Conservation (phyloP, 2,113 vertebrate species). For the Anhinga anhinga region DNA sequence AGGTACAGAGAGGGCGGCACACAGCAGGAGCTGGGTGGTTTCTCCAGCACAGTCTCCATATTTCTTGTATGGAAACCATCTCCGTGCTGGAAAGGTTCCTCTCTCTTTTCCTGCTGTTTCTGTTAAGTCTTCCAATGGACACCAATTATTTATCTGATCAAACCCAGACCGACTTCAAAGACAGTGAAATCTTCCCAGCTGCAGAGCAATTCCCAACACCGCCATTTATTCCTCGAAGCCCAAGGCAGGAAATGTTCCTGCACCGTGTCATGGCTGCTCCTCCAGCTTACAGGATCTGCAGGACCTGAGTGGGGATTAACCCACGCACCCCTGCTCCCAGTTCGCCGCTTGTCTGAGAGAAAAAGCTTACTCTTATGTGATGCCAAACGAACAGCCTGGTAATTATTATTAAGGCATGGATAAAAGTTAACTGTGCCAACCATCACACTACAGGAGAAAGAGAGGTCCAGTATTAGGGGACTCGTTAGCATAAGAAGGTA, state of each 20-base stretch:
- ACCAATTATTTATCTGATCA: not conserved
- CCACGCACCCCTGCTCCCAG: not conserved
- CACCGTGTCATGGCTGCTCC: not conserved
- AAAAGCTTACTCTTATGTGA: not conserved
- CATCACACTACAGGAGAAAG: not conserved
- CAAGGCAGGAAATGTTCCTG: not conserved
- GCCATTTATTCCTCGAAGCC: not conserved
- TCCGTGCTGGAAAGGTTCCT: rapidly evolving
- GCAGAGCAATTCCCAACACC: rapidly evolving
- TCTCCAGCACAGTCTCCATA: not conserved
- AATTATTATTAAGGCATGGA: not conserved
- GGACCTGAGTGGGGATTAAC: not conserved
- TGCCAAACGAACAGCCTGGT: not conserved
- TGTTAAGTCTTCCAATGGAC: not conserved
- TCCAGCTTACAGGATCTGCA: not conserved
- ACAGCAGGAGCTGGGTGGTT: not conserved
- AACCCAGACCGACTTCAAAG: not conserved
- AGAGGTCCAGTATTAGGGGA: not conserved
- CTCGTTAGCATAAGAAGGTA: not conserved
- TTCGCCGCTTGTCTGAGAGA: not conserved
- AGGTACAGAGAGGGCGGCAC: rapidly evolving
- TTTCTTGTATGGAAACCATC: not conserved
- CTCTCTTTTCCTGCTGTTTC: not conserved
- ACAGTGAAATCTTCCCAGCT: not conserved
- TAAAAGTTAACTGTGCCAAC: not conserved